A percentile compares a stretch with the other conserved stretches of the same genome.
These are phyloP conservation scores for Proctacanthus coquilletti DNA, from an alignment of 1,140 invertebrate genomes.

Conservation along the genomic window DNA sequence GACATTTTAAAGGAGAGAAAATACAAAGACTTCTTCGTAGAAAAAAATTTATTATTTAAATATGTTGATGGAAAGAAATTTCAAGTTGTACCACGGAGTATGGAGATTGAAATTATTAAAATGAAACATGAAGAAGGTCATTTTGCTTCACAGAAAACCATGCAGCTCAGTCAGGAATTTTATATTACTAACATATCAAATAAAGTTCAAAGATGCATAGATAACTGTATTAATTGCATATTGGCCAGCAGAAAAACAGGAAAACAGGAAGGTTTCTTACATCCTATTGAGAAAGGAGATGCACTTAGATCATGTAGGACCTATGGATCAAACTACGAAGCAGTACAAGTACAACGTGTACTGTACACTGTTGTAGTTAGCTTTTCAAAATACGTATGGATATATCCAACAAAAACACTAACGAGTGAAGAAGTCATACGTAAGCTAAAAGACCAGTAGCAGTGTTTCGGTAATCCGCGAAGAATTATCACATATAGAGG, in stretches of 20 bases:
- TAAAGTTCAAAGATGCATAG: slow-evolving; percentile 18
- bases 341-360: slow-evolving; percentile 17
- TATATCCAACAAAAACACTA: slow-evolving; percentile 15
- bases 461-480: slow-evolving; percentile 20
- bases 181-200: slow-evolving; percentile 1
- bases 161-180: slow-evolving; percentile 3
- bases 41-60: slow-evolving; percentile 4
- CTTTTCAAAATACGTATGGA: slow-evolving; percentile 16
- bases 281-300: slow-evolving; percentile 18
- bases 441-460: slow-evolving; percentile 14
- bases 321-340: slow-evolving; percentile 3
- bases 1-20: no score
- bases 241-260: slow-evolving; percentile 16
- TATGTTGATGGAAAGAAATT: background rate
- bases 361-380: slow-evolving; percentile 17
- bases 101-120: slow-evolving; percentile 5
- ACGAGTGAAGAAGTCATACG: slow-evolving; percentile 12
- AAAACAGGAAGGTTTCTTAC: slow-evolving; percentile 25
- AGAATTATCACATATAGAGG: slow-evolving; percentile 21
- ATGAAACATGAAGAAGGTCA: slow-evolving; percentile 3
- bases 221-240: slow-evolving; percentile 19
- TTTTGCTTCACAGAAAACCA: slow-evolving; percentile 3
- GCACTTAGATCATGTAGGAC: slow-evolving; percentile 2
- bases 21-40: no score
- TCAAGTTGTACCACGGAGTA: slow-evolving; percentile 3